Base-by-base conservation (phyloP, 2,888 invertebrate genomes). In the Chaitophorus viminalis region DNA sequence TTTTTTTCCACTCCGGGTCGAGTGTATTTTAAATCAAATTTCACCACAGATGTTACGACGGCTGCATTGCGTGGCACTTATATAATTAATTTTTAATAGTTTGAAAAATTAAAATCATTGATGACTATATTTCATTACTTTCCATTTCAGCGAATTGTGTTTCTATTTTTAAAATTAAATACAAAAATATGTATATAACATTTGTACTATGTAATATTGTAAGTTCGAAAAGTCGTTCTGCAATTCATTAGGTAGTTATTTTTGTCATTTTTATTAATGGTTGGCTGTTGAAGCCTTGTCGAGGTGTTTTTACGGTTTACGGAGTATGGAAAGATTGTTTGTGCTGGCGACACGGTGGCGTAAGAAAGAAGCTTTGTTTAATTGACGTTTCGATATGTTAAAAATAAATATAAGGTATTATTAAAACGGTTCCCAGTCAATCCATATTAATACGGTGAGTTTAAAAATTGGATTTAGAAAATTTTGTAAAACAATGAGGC, bases 181-280 rank as follows among this genome's bases (percentile, higher is more conserved):
- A 79, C 36, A 75, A 11, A 39, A 18, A 5, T 5, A 39, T 39
- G 6, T 39, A 39, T 6, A 39, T 9, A 36, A 6, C 36, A 6
- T 6, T 3, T 36, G 11, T 9, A 46, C 11, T 9, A 29, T 31
- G 31, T n/a, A 52, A 14, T 77, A 65, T 39, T 17, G 79, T 65
- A 21, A 39, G n/a, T n/a, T 36, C 9, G n/a, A n/a, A 36, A 65
- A 79, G 36, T 79, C 36, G 18, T 17, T 54, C 9, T 39, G 18
- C 36, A 18, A 25, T 60, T n/a, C 8, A 21, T 29, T 4, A 29
- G 29, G 68, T 31, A 31, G 33, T 31, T 70, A n/a, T n/a, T 82
- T 82, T 82, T 70, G 46, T 82, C 31, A 70, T 29, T 82, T 70
- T 70, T 82, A 70, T 70, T 52, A 82, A 82, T 82, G 31, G 8